Conservation (phyloP, 2,113 vertebrate species). For the Lycaon pictus region DNA sequence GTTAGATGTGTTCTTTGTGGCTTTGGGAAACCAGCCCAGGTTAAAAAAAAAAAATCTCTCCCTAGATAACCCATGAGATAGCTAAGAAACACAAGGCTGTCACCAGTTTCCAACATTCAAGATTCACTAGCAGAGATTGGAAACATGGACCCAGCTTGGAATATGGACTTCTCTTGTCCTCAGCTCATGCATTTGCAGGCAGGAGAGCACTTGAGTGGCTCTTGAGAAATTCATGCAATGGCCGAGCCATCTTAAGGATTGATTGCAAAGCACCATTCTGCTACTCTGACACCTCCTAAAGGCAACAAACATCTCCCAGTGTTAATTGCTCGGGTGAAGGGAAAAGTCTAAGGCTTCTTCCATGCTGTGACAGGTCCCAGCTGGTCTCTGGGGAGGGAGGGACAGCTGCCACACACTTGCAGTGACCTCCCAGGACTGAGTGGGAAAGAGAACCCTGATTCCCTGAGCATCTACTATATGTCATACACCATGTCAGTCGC, state of each 20-base stretch:
- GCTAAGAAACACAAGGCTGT: neutral
- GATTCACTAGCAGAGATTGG: neutral
- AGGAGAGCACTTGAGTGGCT: slow-evolving; percentile 41
- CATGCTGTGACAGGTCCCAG: neutral
- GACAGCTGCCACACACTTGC: slow-evolving; percentile 19
- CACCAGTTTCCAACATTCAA: neutral
- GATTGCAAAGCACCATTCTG: slow-evolving; percentile 71
- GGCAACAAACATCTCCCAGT: slow-evolving; percentile 75
- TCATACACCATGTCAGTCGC: neutral
- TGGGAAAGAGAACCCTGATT: neutral
- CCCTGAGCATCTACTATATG: neutral
- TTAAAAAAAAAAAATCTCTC: neutral
- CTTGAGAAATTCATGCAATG: slow-evolving; percentile 69
- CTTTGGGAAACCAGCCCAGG: slow-evolving; percentile 53
- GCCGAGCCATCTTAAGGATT: slow-evolving; percentile 74
- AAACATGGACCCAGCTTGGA: neutral
- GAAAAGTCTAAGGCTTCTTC: slow-evolving; percentile 60
- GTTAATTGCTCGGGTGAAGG: slow-evolving; percentile 70
- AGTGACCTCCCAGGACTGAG: slow-evolving; percentile 38
- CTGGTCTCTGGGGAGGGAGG: slow-evolving; percentile 13
- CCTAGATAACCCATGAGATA: slow-evolving; percentile 35
- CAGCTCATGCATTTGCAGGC: neutral
- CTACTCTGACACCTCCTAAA: slow-evolving; percentile 82
- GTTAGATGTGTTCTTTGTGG: slow-evolving; percentile 52
- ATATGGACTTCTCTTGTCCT: neutral